phyloP scores from a whole-genome alignment of 1,140 invertebrate genomes.

The Phymorhynchus buccinoides region DNA sequence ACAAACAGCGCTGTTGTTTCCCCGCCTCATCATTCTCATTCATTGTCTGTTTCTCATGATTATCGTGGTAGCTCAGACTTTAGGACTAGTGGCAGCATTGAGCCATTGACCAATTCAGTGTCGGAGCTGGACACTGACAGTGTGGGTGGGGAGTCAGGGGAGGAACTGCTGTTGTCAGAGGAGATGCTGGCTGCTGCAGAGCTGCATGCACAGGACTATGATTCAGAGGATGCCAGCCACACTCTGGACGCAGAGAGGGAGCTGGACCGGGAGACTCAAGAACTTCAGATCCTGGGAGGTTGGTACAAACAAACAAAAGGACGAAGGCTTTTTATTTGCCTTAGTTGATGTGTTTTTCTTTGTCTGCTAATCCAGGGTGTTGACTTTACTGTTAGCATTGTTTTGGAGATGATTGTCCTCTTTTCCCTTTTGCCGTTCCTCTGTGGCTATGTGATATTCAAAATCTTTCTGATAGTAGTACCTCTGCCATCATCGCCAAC shows the following conservation, averaged over 20 bases:
- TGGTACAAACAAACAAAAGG: background rate
- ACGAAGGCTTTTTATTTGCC: background rate
- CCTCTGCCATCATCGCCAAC: too few relatives aligned
- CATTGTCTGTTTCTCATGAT: background rate
- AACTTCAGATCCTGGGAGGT: slow-evolving; percentile 52
- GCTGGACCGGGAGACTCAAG: slow-evolving; percentile 35
- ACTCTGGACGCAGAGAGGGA: slow-evolving; percentile 1
- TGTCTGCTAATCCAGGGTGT: too few relatives aligned
- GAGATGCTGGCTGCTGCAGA: slow-evolving; percentile 21
- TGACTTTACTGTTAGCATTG: too few relatives aligned
- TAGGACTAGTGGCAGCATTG: background rate
- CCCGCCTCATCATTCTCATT: slow-evolving; percentile 24
- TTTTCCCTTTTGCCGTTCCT: too few relatives aligned
- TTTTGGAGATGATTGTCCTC: too few relatives aligned
- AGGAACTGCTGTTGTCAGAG: slow-evolving; percentile 18
- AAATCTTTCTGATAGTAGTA: too few relatives aligned
- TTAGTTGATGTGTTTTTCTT: background rate
- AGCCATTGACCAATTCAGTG: background rate
- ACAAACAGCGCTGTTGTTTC: slow-evolving; percentile 7
- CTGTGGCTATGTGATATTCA: too few relatives aligned
- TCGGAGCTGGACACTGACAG: background rate
- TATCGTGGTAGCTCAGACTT: slow-evolving; percentile 17
- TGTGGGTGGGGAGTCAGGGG: background rate
- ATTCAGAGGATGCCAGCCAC: background rate
- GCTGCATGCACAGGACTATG: slow-evolving; percentile 5